phyloP scores from a whole-genome alignment of 1,140 invertebrate species.

The Nixonia krombeini region DNA sequence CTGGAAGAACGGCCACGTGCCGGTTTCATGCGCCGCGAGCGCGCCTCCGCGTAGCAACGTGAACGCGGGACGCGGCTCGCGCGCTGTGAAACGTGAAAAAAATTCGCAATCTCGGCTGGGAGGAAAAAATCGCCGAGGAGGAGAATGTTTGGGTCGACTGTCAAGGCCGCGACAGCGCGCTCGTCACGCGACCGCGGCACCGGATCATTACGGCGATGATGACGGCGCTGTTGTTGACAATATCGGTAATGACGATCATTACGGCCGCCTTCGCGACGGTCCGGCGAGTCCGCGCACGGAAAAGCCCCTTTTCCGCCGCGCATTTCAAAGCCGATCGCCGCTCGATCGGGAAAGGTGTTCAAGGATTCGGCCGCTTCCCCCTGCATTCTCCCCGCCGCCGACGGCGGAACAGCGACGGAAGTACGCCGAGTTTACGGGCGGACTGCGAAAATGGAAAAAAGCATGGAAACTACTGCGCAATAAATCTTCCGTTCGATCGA shows the following conservation, averaged over 20 bases:
- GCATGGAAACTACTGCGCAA: slow-evolving; percentile 37
- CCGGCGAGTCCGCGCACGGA: slow-evolving; percentile 26
- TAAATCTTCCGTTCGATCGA: slow-evolving; percentile 29
- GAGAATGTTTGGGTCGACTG: slow-evolving; percentile 60
- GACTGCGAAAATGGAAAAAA: slow-evolving; percentile 26
- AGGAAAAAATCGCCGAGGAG: slow-evolving; percentile 34
- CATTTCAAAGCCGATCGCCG: too few relatives aligned
- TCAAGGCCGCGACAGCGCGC: slow-evolving; percentile 63
- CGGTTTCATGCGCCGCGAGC: too few relatives aligned
- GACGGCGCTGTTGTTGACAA: slow-evolving; percentile 42
- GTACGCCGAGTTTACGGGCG: slow-evolving; percentile 38
- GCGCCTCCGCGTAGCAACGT: too few relatives aligned
- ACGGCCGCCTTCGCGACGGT: slow-evolving; percentile 34
- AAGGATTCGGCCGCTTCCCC: too few relatives aligned
- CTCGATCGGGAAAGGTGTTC: too few relatives aligned
- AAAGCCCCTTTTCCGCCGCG: too few relatives aligned
- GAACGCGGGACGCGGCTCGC: too few relatives aligned
- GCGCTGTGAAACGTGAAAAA: background rate
- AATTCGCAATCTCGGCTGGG: slow-evolving; percentile 5
- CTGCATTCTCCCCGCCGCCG: too few relatives aligned
- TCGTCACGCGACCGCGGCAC: slow-evolving; percentile 60
- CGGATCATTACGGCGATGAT: slow-evolving; percentile 47
- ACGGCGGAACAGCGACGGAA: too few relatives aligned
- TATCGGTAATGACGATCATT: slow-evolving; percentile 47
- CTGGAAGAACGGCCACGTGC: too few relatives aligned